phyloP scores from a whole-genome alignment of 2,888 invertebrate genomes.

The Eupithecia centaureata region DNA sequence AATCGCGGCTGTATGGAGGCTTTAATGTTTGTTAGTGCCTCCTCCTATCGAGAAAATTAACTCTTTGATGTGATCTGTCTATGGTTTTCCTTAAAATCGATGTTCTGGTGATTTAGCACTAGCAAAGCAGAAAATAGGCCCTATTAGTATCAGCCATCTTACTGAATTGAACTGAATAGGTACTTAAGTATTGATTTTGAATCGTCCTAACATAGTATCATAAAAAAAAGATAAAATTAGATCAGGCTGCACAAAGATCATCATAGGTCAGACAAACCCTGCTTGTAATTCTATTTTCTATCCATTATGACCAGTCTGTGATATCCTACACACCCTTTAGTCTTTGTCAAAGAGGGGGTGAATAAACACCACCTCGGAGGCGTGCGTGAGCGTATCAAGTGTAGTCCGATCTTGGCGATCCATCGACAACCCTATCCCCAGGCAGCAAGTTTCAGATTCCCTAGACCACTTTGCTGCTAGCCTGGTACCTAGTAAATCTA shows the following conservation, averaged over 20 bases:
- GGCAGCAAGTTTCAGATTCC: slow-evolving; percentile 42
- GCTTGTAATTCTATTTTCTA: slow-evolving; percentile 28
- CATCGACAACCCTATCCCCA: slow-evolving; percentile 33
- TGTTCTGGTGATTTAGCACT: background rate
- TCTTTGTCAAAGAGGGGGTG: slow-evolving; percentile 64
- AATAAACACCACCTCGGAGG: slow-evolving; percentile 73
- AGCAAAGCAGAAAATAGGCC: background rate
- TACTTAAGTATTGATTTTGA: background rate
- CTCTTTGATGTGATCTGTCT: background rate
- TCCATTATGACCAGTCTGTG: slow-evolving; percentile 29
- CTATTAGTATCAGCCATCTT: background rate
- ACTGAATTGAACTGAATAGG: background rate
- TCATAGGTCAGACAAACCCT: background rate
- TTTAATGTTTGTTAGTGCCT: no score
- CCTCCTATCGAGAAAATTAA: background rate
- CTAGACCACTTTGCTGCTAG: slow-evolving; percentile 31
- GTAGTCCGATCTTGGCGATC: slow-evolving; percentile 47
- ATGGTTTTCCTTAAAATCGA: background rate
- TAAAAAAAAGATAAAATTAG: no score
- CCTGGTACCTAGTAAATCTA: slow-evolving; percentile 56
- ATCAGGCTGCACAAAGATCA: background rate
- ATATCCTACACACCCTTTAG: slow-evolving; percentile 36
- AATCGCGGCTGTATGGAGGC: no score
- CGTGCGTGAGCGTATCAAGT: slow-evolving; percentile 71
- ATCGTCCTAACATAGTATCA: background rate